Percentiles rank a stretch among this genome's conserved stretches.
Evolutionary conservation across 2,797 vertebrate genomes (phyloP).

Genomic region (Sebastes trivittatus): DNA sequence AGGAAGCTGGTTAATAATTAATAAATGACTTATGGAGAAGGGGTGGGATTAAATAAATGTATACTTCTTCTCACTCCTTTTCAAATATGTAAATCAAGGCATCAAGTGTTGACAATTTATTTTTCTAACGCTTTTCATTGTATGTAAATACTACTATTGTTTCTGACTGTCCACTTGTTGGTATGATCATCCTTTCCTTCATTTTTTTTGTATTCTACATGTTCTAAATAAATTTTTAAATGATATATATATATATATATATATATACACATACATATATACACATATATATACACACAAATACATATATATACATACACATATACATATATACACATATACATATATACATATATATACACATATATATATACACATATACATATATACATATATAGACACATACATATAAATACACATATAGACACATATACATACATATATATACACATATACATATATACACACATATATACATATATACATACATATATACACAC

Average conservation of each 20-base stretch:
- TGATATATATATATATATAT: no score
- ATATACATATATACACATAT: rapidly evolving
- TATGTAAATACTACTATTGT: no score
- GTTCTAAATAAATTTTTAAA: neutral
- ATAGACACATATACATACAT: rapidly evolving
- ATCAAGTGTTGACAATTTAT: no score
- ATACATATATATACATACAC: rapidly evolving
- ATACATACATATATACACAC: rapidly evolving
- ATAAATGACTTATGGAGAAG: no score
- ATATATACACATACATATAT: rapidly evolving
- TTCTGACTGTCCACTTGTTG: no score
- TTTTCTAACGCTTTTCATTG: no score
- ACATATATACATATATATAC: rapidly evolving
- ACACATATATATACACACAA: rapidly evolving
- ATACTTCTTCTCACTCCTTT: no score
- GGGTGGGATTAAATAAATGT: no score
- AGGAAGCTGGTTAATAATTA: no score
- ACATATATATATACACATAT: rapidly evolving
- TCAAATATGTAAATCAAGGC: no score
- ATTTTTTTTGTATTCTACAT: neutral
- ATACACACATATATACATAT: rapidly evolving
- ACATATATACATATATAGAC: rapidly evolving
- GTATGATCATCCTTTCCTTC: no score
- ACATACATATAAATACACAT: rapidly evolving
- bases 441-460: rapidly evolving